A percentile compares a stretch with the other conserved stretches of the same genome.
phyloP scores from a whole-genome alignment of 2,888 invertebrate species.

The Alviniconcha strummeri region DNA sequence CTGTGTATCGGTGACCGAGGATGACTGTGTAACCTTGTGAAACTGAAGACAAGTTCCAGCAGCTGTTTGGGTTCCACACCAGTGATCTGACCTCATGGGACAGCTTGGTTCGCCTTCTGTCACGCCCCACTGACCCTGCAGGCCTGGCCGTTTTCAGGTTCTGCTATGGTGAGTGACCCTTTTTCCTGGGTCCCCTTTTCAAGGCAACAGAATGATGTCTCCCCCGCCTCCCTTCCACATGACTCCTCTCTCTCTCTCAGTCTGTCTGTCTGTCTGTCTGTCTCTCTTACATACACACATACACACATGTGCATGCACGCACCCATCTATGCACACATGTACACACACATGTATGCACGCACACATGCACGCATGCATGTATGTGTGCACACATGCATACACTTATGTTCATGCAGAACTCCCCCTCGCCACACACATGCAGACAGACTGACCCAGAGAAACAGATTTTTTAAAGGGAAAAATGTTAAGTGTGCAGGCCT shows the following conservation, averaged over 20 bases:
- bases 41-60: constrained; percentile 39
- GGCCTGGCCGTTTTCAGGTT: constrained; percentile 86
- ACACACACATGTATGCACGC: background rate
- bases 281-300: too few relatives aligned
- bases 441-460: background rate
- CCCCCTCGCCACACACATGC: background rate
- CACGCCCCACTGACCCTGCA: constrained; percentile 79
- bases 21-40: too few relatives aligned
- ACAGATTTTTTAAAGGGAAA: too few relatives aligned
- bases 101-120: constrained; percentile 92
- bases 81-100: constrained; percentile 47
- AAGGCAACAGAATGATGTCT: too few relatives aligned
- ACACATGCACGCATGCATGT: background rate
- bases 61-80: constrained; percentile 55
- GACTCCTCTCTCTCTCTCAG: background rate
- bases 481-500: too few relatives aligned
- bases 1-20: too few relatives aligned
- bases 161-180: constrained; percentile 81
- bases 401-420: too few relatives aligned
- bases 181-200: too few relatives aligned
- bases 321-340: background rate
- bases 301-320: background rate
- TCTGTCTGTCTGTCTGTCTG: background rate
- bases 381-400: background rate
- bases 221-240: too few relatives aligned